A percentile compares a stretch with the other conserved stretches of the same genome.
phyloP scores from a whole-genome alignment of 2,888 invertebrate genomes.

The Amblyteles armatorius region DNA sequence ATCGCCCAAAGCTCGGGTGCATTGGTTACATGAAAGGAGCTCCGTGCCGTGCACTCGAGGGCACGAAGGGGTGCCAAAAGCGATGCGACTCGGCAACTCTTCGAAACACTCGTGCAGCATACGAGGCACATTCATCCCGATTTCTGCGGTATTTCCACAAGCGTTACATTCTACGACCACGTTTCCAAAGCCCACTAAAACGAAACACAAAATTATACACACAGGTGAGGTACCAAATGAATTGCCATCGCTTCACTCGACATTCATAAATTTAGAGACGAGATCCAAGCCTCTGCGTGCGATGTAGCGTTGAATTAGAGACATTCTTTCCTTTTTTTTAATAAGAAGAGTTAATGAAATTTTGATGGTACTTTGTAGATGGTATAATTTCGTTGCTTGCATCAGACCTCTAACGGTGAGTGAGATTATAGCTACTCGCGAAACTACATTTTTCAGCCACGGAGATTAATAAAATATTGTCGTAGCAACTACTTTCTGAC shows the following conservation, averaged over 20 bases:
- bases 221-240: not conserved
- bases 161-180: conserved; percentile 14
- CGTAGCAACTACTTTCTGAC: not conserved
- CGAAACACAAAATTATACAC: conserved; percentile 7
- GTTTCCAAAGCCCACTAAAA: conserved; percentile 8
- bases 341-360: not conserved
- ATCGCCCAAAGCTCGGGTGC: conserved; percentile 33
- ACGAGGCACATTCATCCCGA: not conserved
- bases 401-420: not conserved
- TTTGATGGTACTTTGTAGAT: not conserved
- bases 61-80: not conserved
- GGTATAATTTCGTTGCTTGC: not conserved
- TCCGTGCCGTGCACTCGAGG: not conserved
- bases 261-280: not conserved
- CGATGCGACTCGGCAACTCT: conserved; percentile 8
- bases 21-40: conserved; percentile 34
- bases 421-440: not conserved
- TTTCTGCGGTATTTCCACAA: not conserved
- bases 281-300: not conserved
- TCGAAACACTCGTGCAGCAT: conserved; percentile 42
- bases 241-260: not conserved
- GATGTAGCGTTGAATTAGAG: too few relatives aligned
- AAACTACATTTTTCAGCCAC: not conserved
- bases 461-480: not conserved
- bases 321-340: not conserved